phyloP scores from a whole-genome alignment of 2,888 invertebrate genomes.

The Deilephila porcellus region DNA sequence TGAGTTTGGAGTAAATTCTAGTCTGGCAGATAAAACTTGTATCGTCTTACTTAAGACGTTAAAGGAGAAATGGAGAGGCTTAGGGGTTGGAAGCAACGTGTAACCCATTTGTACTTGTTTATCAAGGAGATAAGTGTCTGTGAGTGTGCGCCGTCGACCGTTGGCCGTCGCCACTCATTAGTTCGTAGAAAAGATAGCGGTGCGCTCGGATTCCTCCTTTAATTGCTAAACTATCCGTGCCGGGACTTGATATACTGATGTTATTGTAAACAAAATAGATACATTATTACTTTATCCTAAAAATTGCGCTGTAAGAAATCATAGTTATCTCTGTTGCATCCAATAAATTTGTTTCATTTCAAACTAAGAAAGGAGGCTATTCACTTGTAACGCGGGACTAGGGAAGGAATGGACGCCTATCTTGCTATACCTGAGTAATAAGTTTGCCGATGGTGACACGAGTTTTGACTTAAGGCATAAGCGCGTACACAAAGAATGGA shows the following conservation, averaged over 20 bases:
- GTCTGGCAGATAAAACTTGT: constrained; percentile 70
- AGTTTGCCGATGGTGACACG: constrained; percentile 68
- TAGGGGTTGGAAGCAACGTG: constrained; percentile 71
- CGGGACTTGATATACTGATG: constrained; percentile 62
- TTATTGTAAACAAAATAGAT: constrained; percentile 52
- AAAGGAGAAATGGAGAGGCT: constrained; percentile 69
- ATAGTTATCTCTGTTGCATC: too few relatives aligned
- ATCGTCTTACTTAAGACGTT: constrained; percentile 71
- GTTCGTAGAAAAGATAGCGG: constrained; percentile 69
- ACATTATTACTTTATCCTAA: constrained; percentile 21
- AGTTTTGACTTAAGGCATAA: constrained; percentile 76
- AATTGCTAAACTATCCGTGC: constrained; percentile 73
- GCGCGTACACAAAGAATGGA: constrained; percentile 70
- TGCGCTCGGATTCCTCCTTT: constrained; percentile 66
- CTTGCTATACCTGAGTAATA: constrained; percentile 56
- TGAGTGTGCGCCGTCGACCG: constrained; percentile 64
- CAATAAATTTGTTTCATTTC: too few relatives aligned
- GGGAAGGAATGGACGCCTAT: constrained; percentile 47
- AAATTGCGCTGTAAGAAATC: not conserved
- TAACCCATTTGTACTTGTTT: constrained; percentile 81
- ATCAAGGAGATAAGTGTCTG: constrained; percentile 76
- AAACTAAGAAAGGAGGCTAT: too few relatives aligned
- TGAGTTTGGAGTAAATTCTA: constrained; percentile 63
- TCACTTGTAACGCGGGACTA: not conserved
- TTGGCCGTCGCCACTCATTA: constrained; percentile 74